Evolutionary conservation across 2,888 invertebrate genomes (phyloP).

Genomic region (Cordilura impudica): DNA sequence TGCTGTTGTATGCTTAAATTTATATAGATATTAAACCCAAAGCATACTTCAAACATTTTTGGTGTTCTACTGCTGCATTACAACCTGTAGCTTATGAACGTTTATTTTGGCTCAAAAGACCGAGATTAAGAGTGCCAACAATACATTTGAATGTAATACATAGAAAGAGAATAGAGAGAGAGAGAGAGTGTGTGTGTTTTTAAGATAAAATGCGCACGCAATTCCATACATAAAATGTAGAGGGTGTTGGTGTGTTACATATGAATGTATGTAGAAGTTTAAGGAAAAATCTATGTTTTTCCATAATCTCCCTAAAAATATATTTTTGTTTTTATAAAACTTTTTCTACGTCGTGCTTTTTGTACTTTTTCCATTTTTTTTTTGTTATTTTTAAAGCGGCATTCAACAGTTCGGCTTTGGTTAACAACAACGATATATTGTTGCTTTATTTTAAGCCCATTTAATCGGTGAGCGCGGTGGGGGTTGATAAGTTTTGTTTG

Average conservation of each 20-base stretch:
- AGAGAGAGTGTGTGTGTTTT: neutral
- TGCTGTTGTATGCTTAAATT: neutral
- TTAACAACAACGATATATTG: conserved; percentile 54
- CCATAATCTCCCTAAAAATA: neutral
- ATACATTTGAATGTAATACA: neutral
- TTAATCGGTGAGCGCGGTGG: neutral
- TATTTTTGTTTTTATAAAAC: conserved; percentile 6
- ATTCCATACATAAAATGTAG: neutral
- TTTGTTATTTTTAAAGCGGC: conserved; percentile 64
- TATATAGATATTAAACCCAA: conserved; percentile 33
- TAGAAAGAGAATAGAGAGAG: conserved; percentile 1
- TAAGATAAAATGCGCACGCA: neutral
- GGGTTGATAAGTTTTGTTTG: neutral
- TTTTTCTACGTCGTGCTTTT: neutral
- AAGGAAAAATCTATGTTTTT: conserved; percentile 2
- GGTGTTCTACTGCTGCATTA: conserved; percentile 18
- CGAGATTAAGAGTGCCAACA: conserved; percentile 4
- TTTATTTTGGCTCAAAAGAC: too few relatives aligned
- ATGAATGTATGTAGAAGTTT: conserved; percentile 1
- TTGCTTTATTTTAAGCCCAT: conserved; percentile 42
- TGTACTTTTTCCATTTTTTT: conserved; percentile 10
- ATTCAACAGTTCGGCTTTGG: conserved; percentile 74
- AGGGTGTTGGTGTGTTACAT: neutral
- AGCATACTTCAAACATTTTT: conserved; percentile 4
- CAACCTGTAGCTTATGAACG: conserved; percentile 56